These are phyloP conservation scores for Phalloptychus januarius DNA, from an alignment of 2,797 vertebrate species.

Conservation along the genomic window DNA sequence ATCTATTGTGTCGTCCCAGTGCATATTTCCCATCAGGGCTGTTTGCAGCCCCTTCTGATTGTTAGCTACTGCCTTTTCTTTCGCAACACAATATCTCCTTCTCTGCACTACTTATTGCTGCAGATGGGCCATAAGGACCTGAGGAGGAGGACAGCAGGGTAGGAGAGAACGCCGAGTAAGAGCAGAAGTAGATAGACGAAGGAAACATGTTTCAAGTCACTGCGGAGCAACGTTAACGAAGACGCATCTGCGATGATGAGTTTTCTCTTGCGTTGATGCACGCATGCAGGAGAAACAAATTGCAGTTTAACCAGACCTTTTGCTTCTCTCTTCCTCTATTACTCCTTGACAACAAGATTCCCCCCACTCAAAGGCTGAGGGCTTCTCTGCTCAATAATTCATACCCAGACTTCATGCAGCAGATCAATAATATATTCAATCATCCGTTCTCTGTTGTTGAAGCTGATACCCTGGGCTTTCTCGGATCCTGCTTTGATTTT, in stretches of 20 bases:
- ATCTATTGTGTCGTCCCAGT: conserved; percentile 60
- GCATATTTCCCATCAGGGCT: conserved; percentile 75
- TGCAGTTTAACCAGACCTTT: conserved; percentile 26
- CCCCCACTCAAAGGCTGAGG: conserved; percentile 43
- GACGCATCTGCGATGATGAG: conserved; percentile 38
- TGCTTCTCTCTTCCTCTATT: conserved; percentile 29
- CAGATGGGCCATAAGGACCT: conserved; percentile 63
- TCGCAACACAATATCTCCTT: conserved; percentile 71
- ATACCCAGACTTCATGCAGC: conserved; percentile 62
- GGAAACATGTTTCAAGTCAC: conserved; percentile 44
- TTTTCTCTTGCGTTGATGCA: conserved; percentile 41
- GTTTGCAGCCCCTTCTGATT: conserved; percentile 78
- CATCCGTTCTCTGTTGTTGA: conserved; percentile 52
- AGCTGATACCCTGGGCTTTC: conserved; percentile 48
- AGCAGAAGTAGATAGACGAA: conserved; percentile 14
- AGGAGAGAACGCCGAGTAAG: conserved; percentile 13
- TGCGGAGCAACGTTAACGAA: conserved; percentile 33
- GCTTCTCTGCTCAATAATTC: conserved; percentile 70
- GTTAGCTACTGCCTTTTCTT: conserved; percentile 77
- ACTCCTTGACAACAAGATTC: conserved; percentile 51
- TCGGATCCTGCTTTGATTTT: conserved; percentile 36
- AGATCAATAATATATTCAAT: conserved; percentile 78
- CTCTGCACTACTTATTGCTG: conserved; percentile 66
- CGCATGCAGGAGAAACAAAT: conserved; percentile 44
- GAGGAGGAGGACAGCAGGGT: conserved; percentile 7